These are phyloP conservation scores for Petrosia ficiformis DNA, from an alignment of 37 sponge, comb jelly and placozoan species.

Conservation along the genomic window DNA sequence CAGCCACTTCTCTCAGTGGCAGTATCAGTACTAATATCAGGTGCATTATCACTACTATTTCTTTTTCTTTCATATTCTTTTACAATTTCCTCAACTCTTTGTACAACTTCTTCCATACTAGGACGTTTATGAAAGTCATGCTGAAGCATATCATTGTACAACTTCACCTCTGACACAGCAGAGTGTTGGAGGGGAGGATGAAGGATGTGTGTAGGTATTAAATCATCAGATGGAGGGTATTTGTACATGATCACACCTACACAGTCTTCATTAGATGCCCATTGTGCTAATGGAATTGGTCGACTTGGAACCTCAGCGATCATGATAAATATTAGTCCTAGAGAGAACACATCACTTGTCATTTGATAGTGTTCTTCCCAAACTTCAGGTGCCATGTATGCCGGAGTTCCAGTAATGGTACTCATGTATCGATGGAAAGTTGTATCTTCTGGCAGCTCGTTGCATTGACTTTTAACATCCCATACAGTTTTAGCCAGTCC, in stretches of 20 bases:
- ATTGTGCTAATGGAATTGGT: slow-evolving; percentile 1
- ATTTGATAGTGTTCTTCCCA: slow-evolving; percentile 21
- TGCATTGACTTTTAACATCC: slow-evolving; percentile 1
- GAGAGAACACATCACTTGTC: slow-evolving; percentile 34
- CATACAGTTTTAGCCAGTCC: slow-evolving; percentile 87
- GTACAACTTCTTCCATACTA: background rate
- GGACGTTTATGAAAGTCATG: slow-evolving; percentile 18
- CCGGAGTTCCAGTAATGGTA: slow-evolving; percentile 15
- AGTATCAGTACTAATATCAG: too few species aligned
- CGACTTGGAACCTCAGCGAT: slow-evolving; percentile 22
- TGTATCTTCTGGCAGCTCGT: background rate
- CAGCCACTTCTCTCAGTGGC: too few species aligned
- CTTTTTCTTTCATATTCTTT: too few species aligned
- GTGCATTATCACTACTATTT: too few species aligned
- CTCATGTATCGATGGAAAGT: slow-evolving; percentile 25
- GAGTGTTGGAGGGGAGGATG: background rate
- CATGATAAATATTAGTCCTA: slow-evolving; percentile 33
- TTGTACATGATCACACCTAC: background rate
- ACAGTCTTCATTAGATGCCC: background rate
- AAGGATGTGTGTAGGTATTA: background rate
- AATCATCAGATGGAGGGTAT: background rate
- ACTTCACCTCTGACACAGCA: background rate
- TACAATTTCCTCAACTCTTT: background rate
- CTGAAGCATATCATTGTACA: slow-evolving; percentile 19
- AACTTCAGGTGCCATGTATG: slow-evolving; percentile 50